A percentile compares a stretch with the other conserved stretches of the same genome.
These are phyloP conservation scores for Salvelinus namaycush DNA, from an alignment of 2,113 vertebrate genomes.

Conservation along the genomic window DNA sequence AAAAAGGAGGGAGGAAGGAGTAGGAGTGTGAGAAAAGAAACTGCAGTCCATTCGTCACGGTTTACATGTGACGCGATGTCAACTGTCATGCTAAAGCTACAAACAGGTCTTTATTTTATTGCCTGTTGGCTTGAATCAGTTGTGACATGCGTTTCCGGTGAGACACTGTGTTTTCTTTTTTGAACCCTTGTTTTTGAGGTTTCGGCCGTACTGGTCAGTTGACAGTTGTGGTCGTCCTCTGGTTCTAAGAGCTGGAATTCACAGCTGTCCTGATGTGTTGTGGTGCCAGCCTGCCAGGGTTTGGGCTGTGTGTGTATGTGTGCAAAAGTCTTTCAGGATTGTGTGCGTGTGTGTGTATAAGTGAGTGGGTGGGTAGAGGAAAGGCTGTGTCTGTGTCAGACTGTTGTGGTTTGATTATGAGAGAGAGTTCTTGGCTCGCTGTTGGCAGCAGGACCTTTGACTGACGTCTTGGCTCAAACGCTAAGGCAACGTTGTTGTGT, in stretches of 20 bases:
- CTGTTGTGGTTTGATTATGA: not conserved
- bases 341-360: not conserved
- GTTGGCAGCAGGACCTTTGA: not conserved
- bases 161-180: not conserved
- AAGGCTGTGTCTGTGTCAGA: not conserved
- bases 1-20: too few relatives aligned
- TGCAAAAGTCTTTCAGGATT: too few relatives aligned
- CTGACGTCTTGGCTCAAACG: not conserved
- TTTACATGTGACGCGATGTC: too few relatives aligned
- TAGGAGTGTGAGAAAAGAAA: too few relatives aligned
- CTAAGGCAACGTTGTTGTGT: not conserved
- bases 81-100: too few relatives aligned
- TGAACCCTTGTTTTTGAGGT: not conserved
- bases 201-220: not conserved
- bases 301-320: not conserved
- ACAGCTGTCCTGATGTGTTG: conserved; percentile 5
- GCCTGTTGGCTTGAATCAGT: too few relatives aligned
- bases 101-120: too few relatives aligned
- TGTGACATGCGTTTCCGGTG: not conserved
- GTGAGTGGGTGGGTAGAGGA: not conserved
- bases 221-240: not conserved
- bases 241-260: not conserved
- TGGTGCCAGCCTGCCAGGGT: not conserved
- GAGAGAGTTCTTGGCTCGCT: not conserved
- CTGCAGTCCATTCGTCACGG: too few relatives aligned